These are phyloP conservation scores for Neodiprion lecontei DNA, from an alignment of 1,140 invertebrate genomes.

Conservation along the genomic window DNA sequence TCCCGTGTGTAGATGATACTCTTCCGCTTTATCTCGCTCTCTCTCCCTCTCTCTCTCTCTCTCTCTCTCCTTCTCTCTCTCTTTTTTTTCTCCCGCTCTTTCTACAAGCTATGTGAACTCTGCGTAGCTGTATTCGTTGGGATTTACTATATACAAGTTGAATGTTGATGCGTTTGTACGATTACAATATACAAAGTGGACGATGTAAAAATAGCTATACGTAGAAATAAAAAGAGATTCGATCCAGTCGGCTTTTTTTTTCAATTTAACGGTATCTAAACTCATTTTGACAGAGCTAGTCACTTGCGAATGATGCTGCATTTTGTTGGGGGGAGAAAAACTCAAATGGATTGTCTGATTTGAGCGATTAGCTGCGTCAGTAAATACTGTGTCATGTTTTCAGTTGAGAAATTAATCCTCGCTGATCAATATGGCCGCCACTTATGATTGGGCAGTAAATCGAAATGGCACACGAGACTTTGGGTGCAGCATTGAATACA, in stretches of 20 bases:
- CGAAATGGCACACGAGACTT: neutral
- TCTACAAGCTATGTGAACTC: constrained; percentile 2
- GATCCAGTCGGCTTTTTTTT: neutral
- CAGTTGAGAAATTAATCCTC: too few species aligned
- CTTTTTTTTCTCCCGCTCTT: constrained; percentile 17
- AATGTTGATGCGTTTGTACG: constrained; percentile 19
- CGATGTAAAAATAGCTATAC: neutral
- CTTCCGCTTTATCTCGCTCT: constrained; percentile 37
- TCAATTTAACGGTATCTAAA: neutral
- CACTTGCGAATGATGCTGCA: too few species aligned
- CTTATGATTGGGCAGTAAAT: neutral
- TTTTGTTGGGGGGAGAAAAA: too few species aligned
- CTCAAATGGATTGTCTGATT: too few species aligned
- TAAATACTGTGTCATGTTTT: too few species aligned
- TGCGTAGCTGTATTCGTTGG: constrained; percentile 11
- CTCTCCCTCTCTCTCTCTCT: constrained; percentile 28
- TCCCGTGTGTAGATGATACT: constrained; percentile 16
- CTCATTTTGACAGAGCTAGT: too few species aligned
- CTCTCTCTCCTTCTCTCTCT: constrained; percentile 26
- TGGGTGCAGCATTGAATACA: neutral
- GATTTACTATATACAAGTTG: constrained; percentile 5
- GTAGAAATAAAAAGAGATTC: constrained; percentile 25
- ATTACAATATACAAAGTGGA: neutral
- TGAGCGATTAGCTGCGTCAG: too few species aligned
- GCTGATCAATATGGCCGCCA: neutral